These are phyloP conservation scores for Mythimna impura DNA, from an alignment of 2,888 invertebrate genomes.

Conservation along the genomic window DNA sequence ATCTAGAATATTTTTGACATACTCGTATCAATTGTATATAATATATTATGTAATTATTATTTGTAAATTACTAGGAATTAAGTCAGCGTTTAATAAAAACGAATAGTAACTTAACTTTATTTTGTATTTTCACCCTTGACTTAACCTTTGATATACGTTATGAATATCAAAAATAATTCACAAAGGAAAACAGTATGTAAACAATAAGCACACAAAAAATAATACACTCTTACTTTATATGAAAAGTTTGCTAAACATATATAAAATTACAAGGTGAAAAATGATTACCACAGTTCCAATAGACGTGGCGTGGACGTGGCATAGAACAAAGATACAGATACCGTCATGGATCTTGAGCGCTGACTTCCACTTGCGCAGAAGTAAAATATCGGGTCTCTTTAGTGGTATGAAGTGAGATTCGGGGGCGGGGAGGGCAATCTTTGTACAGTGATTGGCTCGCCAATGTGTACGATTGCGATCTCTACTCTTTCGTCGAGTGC, in stretches of 20 bases:
- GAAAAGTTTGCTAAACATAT: conserved; percentile 20
- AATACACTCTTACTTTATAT: conserved; percentile 12
- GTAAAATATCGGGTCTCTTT: too few species aligned
- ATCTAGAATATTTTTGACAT: too few species aligned
- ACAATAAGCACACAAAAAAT: conserved; percentile 26
- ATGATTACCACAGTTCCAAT: conserved; percentile 17
- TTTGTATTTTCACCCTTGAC: neutral
- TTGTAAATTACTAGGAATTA: neutral
- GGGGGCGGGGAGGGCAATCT: too few species aligned
- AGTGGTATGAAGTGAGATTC: too few species aligned
- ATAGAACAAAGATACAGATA: neutral
- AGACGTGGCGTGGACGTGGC: neutral
- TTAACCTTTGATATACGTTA: too few species aligned
- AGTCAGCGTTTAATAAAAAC: conserved; percentile 7
- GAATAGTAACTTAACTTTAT: neutral
- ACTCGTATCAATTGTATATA: neutral
- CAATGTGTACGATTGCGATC: too few species aligned
- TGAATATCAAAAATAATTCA: neutral
- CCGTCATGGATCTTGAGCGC: too few species aligned
- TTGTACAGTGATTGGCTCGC: too few species aligned
- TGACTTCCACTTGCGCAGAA: too few species aligned
- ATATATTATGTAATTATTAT: conserved; percentile 21
- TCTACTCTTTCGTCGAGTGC: too few species aligned
- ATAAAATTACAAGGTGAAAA: conserved; percentile 46
- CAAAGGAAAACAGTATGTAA: neutral